Evolutionary conservation across 2,888 invertebrate genomes (phyloP).

Genomic region (Drosophila fulvimacula): DNA sequence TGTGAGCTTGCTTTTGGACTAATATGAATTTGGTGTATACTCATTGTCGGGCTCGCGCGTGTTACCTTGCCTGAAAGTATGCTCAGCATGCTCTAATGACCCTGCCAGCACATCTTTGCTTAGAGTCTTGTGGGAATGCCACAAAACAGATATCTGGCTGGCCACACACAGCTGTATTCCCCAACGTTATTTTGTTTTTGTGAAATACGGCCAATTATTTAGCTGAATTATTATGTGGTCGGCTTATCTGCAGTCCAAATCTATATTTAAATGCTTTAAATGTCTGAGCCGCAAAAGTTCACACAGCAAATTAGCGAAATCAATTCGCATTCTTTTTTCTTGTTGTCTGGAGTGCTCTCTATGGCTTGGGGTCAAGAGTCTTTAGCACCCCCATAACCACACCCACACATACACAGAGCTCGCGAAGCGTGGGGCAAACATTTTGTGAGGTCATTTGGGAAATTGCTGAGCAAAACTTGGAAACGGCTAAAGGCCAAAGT

Average conservation of each 20-base stretch:
- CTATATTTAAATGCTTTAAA: constrained; percentile 43
- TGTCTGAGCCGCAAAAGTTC: constrained; percentile 34
- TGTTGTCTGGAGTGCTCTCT: constrained; percentile 27
- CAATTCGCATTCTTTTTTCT: constrained; percentile 59
- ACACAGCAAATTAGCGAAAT: constrained; percentile 65
- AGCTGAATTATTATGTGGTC: constrained; percentile 22
- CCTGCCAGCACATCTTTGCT: constrained; percentile 5
- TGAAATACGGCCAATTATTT: constrained; percentile 34
- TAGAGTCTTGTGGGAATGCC: neutral
- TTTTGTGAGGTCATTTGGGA: constrained; percentile 61
- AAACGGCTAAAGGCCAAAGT: constrained; percentile 46
- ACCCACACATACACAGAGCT: constrained; percentile 8
- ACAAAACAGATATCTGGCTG: constrained; percentile 14
- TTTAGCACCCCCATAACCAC: constrained; percentile 28
- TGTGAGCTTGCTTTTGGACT: neutral
- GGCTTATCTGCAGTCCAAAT: constrained; percentile 23
- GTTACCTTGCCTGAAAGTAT: neutral
- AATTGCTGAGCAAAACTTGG: constrained; percentile 45
- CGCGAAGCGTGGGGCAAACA: constrained; percentile 21
- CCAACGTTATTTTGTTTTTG: constrained; percentile 13
- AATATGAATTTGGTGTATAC: neutral
- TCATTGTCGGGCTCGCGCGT: constrained; percentile 9
- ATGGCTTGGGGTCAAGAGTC: constrained; percentile 36
- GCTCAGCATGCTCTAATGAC: constrained; percentile 27
- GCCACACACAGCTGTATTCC: constrained; percentile 8